Percentiles rank a stretch among this genome's conserved stretches.
Conservation (phyloP, 1,140 invertebrate genomes). For the Drosophila mayri region DNA sequence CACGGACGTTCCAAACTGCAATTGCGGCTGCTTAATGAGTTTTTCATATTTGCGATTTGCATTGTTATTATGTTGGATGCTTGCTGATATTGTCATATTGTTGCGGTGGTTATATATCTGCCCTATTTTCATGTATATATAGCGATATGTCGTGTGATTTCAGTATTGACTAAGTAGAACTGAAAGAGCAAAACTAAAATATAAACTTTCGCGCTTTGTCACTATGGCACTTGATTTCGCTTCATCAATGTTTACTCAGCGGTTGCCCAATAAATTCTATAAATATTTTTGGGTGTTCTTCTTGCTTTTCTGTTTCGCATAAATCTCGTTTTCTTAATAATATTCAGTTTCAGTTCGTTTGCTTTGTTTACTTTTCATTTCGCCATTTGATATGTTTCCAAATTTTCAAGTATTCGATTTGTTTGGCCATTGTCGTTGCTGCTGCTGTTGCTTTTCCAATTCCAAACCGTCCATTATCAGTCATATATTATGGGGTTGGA, state of each 20-base stretch:
- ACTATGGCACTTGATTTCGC: constrained; percentile 63
- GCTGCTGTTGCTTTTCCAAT: constrained; percentile 15
- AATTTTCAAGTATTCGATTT: constrained; percentile 82
- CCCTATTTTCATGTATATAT: constrained; percentile 32
- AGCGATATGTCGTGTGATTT: constrained; percentile 56
- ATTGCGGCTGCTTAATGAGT: constrained; percentile 79
- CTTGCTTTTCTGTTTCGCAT: constrained; percentile 8
- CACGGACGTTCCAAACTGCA: constrained; percentile 59
- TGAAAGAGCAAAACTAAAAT: constrained; percentile 10
- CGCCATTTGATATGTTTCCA: constrained; percentile 85
- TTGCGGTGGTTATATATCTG: constrained; percentile 54
- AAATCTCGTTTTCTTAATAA: constrained; percentile 19
- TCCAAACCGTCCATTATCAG: constrained; percentile 55
- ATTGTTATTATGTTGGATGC: constrained; percentile 53
- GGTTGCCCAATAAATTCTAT: constrained; percentile 15
- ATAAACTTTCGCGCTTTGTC: constrained; percentile 30
- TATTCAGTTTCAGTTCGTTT: constrained; percentile 31
- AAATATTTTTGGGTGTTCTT: constrained; percentile 1
- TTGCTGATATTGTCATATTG: constrained; percentile 80
- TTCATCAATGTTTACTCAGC: constrained; percentile 25
- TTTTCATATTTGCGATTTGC: constrained; percentile 81
- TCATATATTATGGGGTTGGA: constrained; percentile 16
- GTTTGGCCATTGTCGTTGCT: constrained; percentile 67
- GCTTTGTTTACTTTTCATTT: constrained; percentile 62
- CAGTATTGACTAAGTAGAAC: constrained; percentile 31